Evolutionary conservation across 2,113 vertebrate species (phyloP).

Genomic region (Microtus ochrogaster): DNA sequence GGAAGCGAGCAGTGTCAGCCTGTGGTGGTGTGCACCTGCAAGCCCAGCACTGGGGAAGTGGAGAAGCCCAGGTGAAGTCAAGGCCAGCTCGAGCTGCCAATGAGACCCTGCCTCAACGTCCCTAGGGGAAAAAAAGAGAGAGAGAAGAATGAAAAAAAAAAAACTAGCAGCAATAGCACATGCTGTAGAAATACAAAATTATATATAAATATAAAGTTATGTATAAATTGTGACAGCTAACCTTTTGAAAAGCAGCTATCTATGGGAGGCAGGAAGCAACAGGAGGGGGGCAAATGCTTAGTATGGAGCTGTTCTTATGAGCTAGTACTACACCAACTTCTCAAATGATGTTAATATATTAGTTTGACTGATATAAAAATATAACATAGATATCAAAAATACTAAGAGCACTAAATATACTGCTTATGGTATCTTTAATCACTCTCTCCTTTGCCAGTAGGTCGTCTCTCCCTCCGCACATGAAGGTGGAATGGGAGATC

Average conservation of each 20-base stretch:
- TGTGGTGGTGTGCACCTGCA: not conserved
- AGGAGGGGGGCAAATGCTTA: not conserved
- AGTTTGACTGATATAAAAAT: constrained; percentile 14
- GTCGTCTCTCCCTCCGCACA: not conserved
- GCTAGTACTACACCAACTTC: not conserved
- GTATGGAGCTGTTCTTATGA: not conserved
- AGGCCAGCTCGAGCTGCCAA: not conserved
- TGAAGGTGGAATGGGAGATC: not conserved
- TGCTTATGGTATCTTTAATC: not conserved
- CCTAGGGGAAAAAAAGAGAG: not conserved
- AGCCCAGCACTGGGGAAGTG: not conserved
- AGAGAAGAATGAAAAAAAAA: not conserved
- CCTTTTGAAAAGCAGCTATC: not conserved
- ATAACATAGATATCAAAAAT: not conserved
- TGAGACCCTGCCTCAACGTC: not conserved
- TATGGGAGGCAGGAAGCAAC: not conserved
- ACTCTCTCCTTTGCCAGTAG: too few species aligned
- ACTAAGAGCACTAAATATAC: not conserved
- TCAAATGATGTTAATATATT: not conserved
- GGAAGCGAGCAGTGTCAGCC: not conserved
- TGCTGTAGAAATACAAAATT: not conserved
- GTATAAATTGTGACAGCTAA: constrained; percentile 2
- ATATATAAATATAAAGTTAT: not conserved
- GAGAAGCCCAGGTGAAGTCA: too few species aligned
- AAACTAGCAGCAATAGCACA: not conserved